Base-by-base conservation (phyloP, 1,140 invertebrate species). In the Lineus longissimus region DNA sequence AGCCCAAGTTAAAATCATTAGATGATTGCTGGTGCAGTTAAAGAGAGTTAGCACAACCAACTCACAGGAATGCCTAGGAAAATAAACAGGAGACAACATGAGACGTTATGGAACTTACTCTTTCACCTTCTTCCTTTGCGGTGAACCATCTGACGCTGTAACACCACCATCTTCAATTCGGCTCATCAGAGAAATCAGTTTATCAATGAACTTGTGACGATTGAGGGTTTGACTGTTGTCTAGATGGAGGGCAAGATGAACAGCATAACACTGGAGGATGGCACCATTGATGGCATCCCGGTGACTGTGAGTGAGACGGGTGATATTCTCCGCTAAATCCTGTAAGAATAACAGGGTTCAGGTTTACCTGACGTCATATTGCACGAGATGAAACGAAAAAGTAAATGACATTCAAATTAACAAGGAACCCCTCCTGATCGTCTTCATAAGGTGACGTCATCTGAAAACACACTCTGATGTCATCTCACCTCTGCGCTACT, bases 291-390 rank as follows among this genome's bases (percentile, higher is more conserved):
- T 80, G 31, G 86, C 90, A 47, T 86, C 67, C 59, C 78, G 79
- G 78, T 91, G 82, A 2, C 86, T 83, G 79, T 92, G 90, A 15
- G 90, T 92, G n/a, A 92, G 76, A 64, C 85, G 9, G 76, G 70
- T 74, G 11, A 73, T 71, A 17, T 68, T 47, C 6, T 67, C 59
- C 0, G 65, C 63, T 4, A 76, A 29, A 25, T 70, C 69, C 76
- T 77, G 60, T 19, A 2, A 6, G 23, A 19, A 36, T 9, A 25
- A 61, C 9, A 43, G n/a, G n/a, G 40, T n/a, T n/a, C n/a, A n/a
- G n/a, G n/a, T n/a, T n/a, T 27, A 31, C 25, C 19, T 59, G 25
- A 63, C 54, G 58, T 54, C 19, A 17, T 58, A 31, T 47, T 58
- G 11, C 22, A 13, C 15, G 51, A 13, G 23, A 25, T 4, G 51